Base-by-base conservation (phyloP, 2,797 vertebrate species). In the Smutsia gigantea region DNA sequence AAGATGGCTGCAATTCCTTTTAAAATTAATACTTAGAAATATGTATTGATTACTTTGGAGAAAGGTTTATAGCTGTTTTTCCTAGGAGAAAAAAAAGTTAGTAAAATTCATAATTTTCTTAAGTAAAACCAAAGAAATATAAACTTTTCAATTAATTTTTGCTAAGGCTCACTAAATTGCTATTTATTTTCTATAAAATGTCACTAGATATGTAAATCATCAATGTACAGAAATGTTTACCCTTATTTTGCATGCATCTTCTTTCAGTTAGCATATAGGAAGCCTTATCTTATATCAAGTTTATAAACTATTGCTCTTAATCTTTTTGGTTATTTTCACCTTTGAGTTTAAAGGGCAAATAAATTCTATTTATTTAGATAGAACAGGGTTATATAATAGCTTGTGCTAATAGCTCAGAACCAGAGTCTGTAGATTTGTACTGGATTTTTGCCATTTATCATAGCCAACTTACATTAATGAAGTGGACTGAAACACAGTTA, bases 261-360 rank as follows among this genome's bases (percentile, higher is more conserved):
- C 82, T 97, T 29, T 66, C 57, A 87, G 17, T 81, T 68, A 42
- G 0, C 31, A 83, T 83, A 0, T 7, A 86, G 19, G 11, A 96
- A 87, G 23, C 31, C 0, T 84, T 96, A 96, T 39, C 23, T 39
- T 88, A 17, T 93, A 13, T 97, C 5, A 92, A 93, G 92, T 74
- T 49, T n/a, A 87, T 61, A 19, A 53, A 39, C 21, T n/a, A 2
- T 57, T 87, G 59, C 9, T 92, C 23, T 82, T 82, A 90, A 81
- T 81, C 27, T 81, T 92, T 68, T 37, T 78, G 75, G 4, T 13
- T 93, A 64, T 75, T 79, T 97, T 0, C 37, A 42, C 7, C 0
- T 46, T 55, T 93, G 29, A 81, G 7, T 79, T 96, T 42, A 61
- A 46, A 89, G 61, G 17, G 13, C 3, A 89, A 21, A 39, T 1